A percentile compares a stretch with the other conserved stretches of the same genome.
phyloP scores from a whole-genome alignment of 2,888 invertebrate species.

The Glaucopsyche alexis region DNA sequence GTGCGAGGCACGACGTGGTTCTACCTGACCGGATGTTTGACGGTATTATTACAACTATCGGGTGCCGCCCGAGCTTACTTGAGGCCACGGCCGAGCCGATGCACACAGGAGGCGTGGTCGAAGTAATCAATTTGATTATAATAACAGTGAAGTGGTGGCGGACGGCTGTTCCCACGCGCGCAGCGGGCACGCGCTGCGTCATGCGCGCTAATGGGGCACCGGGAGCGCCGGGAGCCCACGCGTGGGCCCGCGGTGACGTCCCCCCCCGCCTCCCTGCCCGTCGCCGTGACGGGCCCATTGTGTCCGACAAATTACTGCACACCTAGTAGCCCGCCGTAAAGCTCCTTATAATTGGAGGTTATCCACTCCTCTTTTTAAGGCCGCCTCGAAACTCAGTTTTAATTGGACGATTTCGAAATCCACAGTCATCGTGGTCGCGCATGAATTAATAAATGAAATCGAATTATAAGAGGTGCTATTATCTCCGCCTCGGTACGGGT shows the following conservation, averaged over 20 bases:
- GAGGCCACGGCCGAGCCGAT: background rate
- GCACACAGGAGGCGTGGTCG: background rate
- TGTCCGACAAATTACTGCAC: slow-evolving; percentile 14
- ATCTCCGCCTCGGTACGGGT: background rate
- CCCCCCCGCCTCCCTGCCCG: background rate
- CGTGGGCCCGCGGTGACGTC: slow-evolving; percentile 11
- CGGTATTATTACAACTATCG: slow-evolving; percentile 14
- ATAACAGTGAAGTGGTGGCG: slow-evolving; percentile 11
- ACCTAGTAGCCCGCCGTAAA: background rate
- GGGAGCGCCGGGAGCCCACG: slow-evolving; percentile 35
- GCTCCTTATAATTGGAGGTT: slow-evolving; percentile 1
- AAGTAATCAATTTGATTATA: slow-evolving; percentile 23
- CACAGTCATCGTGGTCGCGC: slow-evolving; percentile 15
- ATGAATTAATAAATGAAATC: slow-evolving; percentile 14
- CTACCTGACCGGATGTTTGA: background rate
- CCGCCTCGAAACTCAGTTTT: slow-evolving; percentile 10
- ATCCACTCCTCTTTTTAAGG: background rate
- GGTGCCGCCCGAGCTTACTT: background rate
- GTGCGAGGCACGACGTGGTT: too few relatives aligned
- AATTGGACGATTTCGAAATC: slow-evolving; percentile 11
- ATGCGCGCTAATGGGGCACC: slow-evolving; percentile 44
- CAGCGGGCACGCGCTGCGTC: slow-evolving; percentile 38
- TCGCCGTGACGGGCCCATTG: background rate
- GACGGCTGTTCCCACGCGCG: slow-evolving; percentile 37
- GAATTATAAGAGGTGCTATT: slow-evolving; percentile 16